Evolutionary conservation across 1,140 invertebrate species (phyloP), one percentile per base, ranked within the genome.

Genomic region (Bombus picipes): DNA sequence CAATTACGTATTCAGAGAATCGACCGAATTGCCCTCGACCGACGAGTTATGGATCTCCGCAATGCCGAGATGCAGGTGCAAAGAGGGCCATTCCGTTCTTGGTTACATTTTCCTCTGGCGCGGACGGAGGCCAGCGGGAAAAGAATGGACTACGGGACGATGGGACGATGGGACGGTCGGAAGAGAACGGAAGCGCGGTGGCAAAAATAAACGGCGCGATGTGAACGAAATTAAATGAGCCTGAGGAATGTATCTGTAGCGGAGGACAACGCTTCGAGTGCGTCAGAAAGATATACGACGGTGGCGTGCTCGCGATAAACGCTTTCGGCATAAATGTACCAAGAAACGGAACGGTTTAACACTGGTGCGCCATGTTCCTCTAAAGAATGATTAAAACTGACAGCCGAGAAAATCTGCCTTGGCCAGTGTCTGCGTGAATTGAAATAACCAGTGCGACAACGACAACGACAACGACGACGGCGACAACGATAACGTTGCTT

Each of bases 1-100:
- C 88, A 92, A 92, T 92, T 91, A 90, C 91, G 89, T 89, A 90
- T 91, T 91, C 89, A 87, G 83, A 72, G 88, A 91, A 90, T 90
- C 89, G 88, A 88, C 85, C 86, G 91, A 92, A 92, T 91, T 83
- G 90, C 85, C 81, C 87, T 71, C 88, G 88, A 87, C 74, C 84
- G 86, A 85, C 75, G 85, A 91, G 82, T 91, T 92, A 92, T 90
- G 87, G 89, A 85, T 91, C 83, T 80, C 80, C 77, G 83, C 87
- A 83, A 81, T 88, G 86, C 80, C 86, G 87, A 77, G 89, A 85
- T 87, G 79, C 88, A 89, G 89, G 83, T 85, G 89, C 89, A 62
- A 77, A 88, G 71, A 79, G 88, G 59, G 70, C 76, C 82, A 81
- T 85, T 90, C 47, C 72, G 65, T 37, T 62, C 85, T 53, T 74